phyloP scores from a whole-genome alignment of 2,113 vertebrate genomes.

The Riparia riparia region DNA sequence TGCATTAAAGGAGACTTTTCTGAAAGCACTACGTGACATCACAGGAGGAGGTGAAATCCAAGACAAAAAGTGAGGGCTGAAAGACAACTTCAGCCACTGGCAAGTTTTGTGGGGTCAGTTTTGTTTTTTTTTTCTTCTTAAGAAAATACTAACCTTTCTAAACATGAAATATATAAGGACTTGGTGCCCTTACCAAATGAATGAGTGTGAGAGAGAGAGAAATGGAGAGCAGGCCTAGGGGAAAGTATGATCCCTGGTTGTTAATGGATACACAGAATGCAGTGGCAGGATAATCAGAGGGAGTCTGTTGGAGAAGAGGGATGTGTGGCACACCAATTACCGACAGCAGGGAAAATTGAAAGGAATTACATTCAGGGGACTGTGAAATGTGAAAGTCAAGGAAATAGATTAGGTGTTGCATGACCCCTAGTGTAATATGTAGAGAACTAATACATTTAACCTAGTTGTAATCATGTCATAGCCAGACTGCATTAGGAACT shows the following conservation, averaged over 20 bases:
- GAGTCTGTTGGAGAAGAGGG: slow-evolving; percentile 24
- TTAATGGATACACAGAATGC: slow-evolving; percentile 6
- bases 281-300: background rate
- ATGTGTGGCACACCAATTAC: slow-evolving; percentile 48
- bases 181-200: slow-evolving; percentile 44
- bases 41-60: background rate
- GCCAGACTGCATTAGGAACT: slow-evolving; percentile 27
- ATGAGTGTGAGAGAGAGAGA: background rate
- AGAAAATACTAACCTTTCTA: slow-evolving; percentile 1
- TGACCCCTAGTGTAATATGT: slow-evolving; percentile 58
- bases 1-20: background rate
- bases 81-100: background rate
- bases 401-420: slow-evolving; percentile 57
- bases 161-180: background rate
- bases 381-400: slow-evolving; percentile 60
- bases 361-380: slow-evolving; percentile 54
- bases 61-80: background rate
- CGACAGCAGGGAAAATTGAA: slow-evolving; percentile 51
- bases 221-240: slow-evolving; percentile 2
- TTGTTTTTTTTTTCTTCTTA: background rate
- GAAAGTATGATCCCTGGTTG: slow-evolving; percentile 11
- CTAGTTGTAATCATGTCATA: slow-evolving; percentile 46
- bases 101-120: background rate
- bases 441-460: slow-evolving; percentile 55
- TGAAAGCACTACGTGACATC: background rate